These are phyloP conservation scores for Cynaeus angustus DNA, from an alignment of 2,888 invertebrate species.

Conservation along the genomic window DNA sequence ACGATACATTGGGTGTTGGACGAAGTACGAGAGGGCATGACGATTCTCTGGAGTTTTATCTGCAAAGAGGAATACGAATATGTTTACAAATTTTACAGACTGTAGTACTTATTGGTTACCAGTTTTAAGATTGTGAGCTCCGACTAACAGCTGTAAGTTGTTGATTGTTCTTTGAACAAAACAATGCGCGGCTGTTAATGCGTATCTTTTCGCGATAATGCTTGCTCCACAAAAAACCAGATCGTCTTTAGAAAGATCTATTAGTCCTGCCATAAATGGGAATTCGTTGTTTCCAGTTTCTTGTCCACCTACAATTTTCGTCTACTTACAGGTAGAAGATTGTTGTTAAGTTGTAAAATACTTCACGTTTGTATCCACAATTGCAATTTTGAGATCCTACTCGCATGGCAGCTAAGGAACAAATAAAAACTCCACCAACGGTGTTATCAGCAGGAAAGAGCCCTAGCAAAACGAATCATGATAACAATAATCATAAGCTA, in stretches of 20 bases:
- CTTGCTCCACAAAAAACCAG: conserved; percentile 74
- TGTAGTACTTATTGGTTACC: too few species aligned
- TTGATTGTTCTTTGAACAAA: conserved; percentile 46
- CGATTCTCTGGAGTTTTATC: too few species aligned
- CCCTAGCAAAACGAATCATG: conserved; percentile 3
- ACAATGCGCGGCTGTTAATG: conserved; percentile 75
- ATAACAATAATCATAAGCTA: too few species aligned
- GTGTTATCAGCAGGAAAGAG: background rate
- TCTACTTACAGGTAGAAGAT: conserved; percentile 65
- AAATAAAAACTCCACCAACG: conserved; percentile 14
- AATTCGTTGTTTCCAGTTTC: conserved; percentile 75
- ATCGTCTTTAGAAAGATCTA: conserved; percentile 63
- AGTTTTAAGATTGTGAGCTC: conserved; percentile 74
- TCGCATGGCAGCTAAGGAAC: conserved; percentile 23
- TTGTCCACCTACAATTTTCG: conserved; percentile 73
- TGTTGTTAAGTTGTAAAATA: background rate
- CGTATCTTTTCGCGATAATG: conserved; percentile 72
- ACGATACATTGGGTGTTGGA: conserved; percentile 70
- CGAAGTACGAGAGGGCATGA: conserved; percentile 69
- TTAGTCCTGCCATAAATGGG: conserved; percentile 75
- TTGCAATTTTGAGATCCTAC: background rate
- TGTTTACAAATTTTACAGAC: too few species aligned
- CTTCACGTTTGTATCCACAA: conserved; percentile 21
- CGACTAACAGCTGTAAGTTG: conserved; percentile 68
- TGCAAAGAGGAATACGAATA: too few species aligned